phyloP scores from a whole-genome alignment of 1,140 invertebrate genomes.

The Cydia strobilella region DNA sequence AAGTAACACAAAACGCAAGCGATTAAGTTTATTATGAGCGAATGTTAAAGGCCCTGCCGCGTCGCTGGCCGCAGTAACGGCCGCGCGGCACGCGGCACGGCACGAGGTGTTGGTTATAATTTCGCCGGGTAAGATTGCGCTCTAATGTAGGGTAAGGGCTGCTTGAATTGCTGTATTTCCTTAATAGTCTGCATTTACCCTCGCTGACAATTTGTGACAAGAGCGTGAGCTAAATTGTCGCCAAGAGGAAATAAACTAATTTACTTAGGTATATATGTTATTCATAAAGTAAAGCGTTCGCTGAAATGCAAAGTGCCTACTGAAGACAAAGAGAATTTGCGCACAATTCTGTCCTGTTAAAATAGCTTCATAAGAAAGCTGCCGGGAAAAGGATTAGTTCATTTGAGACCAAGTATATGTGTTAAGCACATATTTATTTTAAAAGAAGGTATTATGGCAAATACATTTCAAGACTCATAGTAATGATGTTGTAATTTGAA shows the following conservation, averaged over 20 bases:
- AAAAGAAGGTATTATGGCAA: background rate
- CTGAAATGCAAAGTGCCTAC: conserved; percentile 49
- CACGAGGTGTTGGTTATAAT: conserved; percentile 78
- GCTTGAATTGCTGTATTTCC: conserved; percentile 78
- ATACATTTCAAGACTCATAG: conserved; percentile 37
- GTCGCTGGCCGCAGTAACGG: conserved; percentile 50
- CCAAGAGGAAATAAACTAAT: conserved; percentile 78
- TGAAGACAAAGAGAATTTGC: conserved; percentile 33
- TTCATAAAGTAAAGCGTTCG: conserved; percentile 60
- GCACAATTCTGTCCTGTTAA: background rate
- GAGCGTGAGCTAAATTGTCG: conserved; percentile 76
- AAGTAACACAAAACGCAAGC: conserved; percentile 4
- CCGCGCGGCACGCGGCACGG: conserved; percentile 66
- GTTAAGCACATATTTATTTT: background rate
- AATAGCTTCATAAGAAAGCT: background rate
- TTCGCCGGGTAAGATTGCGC: conserved; percentile 74
- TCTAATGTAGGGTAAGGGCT: conserved; percentile 75
- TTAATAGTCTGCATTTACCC: conserved; percentile 79
- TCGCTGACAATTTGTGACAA: conserved; percentile 77
- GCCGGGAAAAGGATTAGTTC: background rate
- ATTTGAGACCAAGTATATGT: background rate
- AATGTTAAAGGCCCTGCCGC: conserved; percentile 44
- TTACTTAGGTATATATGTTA: conserved; percentile 66
- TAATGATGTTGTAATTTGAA: conserved; percentile 50
- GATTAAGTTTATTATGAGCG: background rate